Conservation (phyloP, 2,888 invertebrate species). For the Epinotia bilunana region DNA sequence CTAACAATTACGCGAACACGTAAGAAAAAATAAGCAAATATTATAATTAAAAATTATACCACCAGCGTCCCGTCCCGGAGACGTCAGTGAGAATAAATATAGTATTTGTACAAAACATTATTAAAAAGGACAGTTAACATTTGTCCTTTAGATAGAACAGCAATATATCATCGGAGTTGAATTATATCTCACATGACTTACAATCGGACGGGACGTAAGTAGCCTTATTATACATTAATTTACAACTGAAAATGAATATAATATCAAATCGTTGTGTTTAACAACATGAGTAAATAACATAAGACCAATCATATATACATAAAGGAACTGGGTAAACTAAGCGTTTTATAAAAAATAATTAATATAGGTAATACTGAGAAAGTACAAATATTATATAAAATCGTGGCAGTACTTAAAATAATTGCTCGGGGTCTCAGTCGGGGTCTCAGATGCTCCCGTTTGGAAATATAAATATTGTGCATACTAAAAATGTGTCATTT, state of each 20-base stretch:
- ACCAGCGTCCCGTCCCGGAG: not conserved
- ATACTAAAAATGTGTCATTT: constrained; percentile 10
- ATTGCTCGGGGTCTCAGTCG: constrained; percentile 6
- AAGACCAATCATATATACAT: constrained; percentile 27
- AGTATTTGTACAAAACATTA: not conserved
- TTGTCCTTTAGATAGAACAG: constrained; percentile 13
- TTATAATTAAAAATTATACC: constrained; percentile 15
- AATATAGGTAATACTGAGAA: constrained; percentile 37
- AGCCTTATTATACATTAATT: not conserved
- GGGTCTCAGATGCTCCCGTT: constrained; percentile 11
- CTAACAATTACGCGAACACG: constrained; percentile 25
- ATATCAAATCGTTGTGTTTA: constrained; percentile 29
- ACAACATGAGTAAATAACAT: constrained; percentile 15
- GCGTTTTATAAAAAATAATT: constrained; percentile 28
- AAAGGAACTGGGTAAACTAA: constrained; percentile 37
- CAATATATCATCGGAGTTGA: not conserved
- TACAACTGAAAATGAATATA: constrained; percentile 29
- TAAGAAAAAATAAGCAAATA: constrained; percentile 26
- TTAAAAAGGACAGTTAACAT: not conserved
- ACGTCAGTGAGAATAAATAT: not conserved
- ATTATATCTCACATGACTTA: not conserved
- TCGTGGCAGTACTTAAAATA: constrained; percentile 38
- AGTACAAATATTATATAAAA: constrained; percentile 36
- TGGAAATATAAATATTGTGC: constrained; percentile 17
- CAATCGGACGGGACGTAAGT: not conserved